Evolutionary conservation across 1,140 invertebrate species (phyloP).

Genomic region (Papilio machaon): DNA sequence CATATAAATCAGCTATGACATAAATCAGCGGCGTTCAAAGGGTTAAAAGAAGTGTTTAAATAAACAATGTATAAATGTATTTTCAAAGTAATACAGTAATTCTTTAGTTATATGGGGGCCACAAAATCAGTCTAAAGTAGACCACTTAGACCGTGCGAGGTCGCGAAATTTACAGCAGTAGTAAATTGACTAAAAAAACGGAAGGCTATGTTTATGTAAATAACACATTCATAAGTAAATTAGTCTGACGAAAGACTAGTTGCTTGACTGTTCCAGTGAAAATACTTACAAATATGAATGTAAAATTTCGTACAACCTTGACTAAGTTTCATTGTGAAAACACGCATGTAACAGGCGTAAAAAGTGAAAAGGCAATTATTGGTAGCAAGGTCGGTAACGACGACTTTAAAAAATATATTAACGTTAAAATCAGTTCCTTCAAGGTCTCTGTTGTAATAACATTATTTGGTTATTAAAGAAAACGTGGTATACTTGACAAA

Average conservation of each 20-base stretch:
- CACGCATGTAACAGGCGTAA: constrained; percentile 43
- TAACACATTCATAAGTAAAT: constrained; percentile 22
- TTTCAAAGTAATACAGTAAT: too few relatives aligned
- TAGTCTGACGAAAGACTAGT: constrained; percentile 16
- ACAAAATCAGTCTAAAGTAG: not conserved
- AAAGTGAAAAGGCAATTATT: constrained; percentile 50
- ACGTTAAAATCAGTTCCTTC: not conserved
- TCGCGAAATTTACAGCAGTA: not conserved
- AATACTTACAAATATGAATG: constrained; percentile 30
- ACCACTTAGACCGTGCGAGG: not conserved
- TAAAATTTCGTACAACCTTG: constrained; percentile 42
- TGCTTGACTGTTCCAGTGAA: constrained; percentile 19
- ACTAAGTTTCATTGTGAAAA: constrained; percentile 44
- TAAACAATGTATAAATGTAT: too few relatives aligned
- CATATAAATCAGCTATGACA: too few relatives aligned
- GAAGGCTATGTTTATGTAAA: constrained; percentile 20
- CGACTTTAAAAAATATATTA: constrained; percentile 40
- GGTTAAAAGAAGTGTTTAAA: too few relatives aligned
- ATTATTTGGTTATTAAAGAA: constrained; percentile 12
- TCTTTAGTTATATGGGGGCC: too few relatives aligned
- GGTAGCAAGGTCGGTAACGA: constrained; percentile 42
- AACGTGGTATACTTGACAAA: not conserved
- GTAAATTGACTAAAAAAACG: not conserved
- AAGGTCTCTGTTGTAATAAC: constrained; percentile 4
- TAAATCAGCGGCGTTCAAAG: too few relatives aligned